These are phyloP conservation scores for Muscicapa comitata DNA, from an alignment of 2,797 vertebrate genomes.

Conservation along the genomic window DNA sequence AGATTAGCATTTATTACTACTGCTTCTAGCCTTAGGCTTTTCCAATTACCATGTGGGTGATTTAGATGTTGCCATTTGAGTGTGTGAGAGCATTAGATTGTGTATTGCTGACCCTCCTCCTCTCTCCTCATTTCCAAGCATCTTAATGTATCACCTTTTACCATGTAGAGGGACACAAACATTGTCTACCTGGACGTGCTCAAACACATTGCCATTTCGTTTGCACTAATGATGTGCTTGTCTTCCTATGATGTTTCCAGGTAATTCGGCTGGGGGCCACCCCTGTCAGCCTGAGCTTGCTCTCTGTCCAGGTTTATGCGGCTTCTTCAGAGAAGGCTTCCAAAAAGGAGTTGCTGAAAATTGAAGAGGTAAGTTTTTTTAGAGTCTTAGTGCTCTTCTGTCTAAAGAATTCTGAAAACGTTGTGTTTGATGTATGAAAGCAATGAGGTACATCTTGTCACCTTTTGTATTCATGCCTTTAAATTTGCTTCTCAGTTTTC, in stretches of 20 bases:
- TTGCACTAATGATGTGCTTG: background rate
- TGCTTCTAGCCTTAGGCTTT: background rate
- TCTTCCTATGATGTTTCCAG: conserved; percentile 67
- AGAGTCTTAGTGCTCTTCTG: background rate
- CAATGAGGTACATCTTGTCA: background rate
- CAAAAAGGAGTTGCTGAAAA: conserved; percentile 69
- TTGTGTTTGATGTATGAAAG: background rate
- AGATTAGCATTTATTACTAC: background rate
- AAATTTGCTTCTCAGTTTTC: background rate
- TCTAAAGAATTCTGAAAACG: background rate
- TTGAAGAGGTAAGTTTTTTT: conserved; percentile 81
- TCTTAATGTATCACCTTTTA: background rate
- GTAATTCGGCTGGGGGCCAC: conserved; percentile 75
- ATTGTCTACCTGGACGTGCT: background rate
- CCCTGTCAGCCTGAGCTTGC: conserved; percentile 76
- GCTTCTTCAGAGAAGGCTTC: conserved; percentile 76
- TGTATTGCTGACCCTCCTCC: background rate
- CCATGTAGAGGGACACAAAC: background rate
- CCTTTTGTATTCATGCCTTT: background rate
- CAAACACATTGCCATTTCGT: background rate
- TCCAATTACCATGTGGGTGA: background rate
- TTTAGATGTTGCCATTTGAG: background rate
- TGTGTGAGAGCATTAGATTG: background rate
- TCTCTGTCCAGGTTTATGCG: conserved; percentile 80
- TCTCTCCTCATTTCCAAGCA: background rate